Evolutionary conservation across 2,888 invertebrate genomes (phyloP), one percentile per base, ranked within the genome.

Genomic region (Sthenelais limicola): DNA sequence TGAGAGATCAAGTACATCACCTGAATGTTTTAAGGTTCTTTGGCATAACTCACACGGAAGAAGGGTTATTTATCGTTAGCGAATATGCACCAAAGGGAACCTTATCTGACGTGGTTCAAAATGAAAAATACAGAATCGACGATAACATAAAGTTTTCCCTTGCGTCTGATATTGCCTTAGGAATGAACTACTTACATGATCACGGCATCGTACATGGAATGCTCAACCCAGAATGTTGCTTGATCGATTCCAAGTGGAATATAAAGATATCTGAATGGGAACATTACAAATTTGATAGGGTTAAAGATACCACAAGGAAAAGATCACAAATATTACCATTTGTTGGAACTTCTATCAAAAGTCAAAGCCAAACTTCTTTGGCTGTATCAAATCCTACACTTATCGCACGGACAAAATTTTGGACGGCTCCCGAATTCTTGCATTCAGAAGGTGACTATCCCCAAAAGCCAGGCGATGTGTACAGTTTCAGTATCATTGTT

Each of bases 201-300:
- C 77, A 82, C 32, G 80, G 78, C 30, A 71, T 86, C 24, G 74
- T 84, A 0, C 87, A 86, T 74, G 86, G 86, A n/a, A 71, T 76
- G 51, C 78, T 87, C 52, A 77, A 71, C 24, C 80, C 83, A 0
- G 72, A 77, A 15, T 77, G 75, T 68, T 86, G 86, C 70, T 71
- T 83, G 24, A 78, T 87, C 18, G 87, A 87, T 75, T 56, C 58
- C 2, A 75, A 81, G 7, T 87, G 86, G 86, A 83, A 78, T 0
- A 81, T 86, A 9, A 82, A 83, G 71, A 79, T 87, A 1, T 78
- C 81, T 4, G 83, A 84, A 62, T 86, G 86, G 86, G 82, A 82
- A 67, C 81, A 80, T 56, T 75, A 66, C 38, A 76, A 74, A 33
- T 70, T 83, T 33, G 47, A 68, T n/a, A 49, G 47, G 21, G n/a